Base-by-base conservation (phyloP, 2,888 invertebrate species). In the Nemoura dubitans region DNA sequence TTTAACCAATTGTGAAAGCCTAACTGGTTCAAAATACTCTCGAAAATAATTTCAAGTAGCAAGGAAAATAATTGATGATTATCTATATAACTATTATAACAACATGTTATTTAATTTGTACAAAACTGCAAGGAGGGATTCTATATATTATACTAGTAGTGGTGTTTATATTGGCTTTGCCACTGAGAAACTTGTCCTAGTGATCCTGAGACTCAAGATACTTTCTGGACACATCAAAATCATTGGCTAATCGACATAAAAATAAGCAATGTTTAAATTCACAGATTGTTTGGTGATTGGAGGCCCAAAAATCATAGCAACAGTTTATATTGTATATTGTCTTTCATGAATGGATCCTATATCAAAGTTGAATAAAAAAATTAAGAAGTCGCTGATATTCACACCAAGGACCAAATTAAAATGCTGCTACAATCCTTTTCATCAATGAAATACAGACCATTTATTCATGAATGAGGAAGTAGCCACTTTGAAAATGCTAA, bases 171-270 rank as follows among this genome's bases (percentile, higher is more conserved):
- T 81, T 59, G 59, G 59, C 59, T 59, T 21, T 81, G 81, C 30
- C 81, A 81, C 81, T 30, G 30, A 81, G 81, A 81, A 81, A 81
- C 81, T 81, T 81, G 81, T 27, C 28, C 30, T 78, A 85, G 78
- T 85, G 28, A 85, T 81, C 87, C 85, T 87, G 85, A 87, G 87
- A 87, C 85, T 87, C 85, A 30, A 76, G 85, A 86, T 59, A 25
- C 76, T 76, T 87, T 78, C 81, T 76, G 42, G 28, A 42, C 30
- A 76, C 78, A 26, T 30, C 85, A 81, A 87, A 85, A 85, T n/a
- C 42, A 83, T 83, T 2, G 83, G 42, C 83, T 2, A 25, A 83
- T 83, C 36, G 83, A 10, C 30, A 28, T 78, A 27, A 78, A 26
- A 78, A 78, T 28, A 78, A 10, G 78, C 27, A 10, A 27, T 26